Conservation (phyloP, 2,113 vertebrate genomes). For the Cichladusa arquata region DNA sequence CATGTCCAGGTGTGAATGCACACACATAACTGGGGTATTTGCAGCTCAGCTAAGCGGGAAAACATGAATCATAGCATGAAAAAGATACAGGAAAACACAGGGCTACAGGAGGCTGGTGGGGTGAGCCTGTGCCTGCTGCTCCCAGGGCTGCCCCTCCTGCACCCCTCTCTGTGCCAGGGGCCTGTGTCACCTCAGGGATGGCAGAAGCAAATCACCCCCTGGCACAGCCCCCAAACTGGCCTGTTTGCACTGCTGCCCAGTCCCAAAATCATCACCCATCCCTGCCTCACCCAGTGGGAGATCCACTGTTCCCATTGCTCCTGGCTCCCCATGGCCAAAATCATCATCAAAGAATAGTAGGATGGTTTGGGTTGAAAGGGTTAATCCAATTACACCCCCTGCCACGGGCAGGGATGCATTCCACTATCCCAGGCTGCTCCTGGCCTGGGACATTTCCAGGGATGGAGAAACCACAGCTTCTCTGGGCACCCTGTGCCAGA, state of each 20-base stretch:
- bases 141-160: neutral
- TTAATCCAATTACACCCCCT: neutral
- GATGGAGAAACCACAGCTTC: neutral
- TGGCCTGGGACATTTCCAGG: neutral
- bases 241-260: neutral
- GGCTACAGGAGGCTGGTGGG: neutral
- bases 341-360: too few relatives aligned
- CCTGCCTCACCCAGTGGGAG: neutral
- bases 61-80: neutral
- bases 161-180: rapidly evolving
- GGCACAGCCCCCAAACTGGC: rapidly evolving
- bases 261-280: neutral
- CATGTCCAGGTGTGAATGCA: rapidly evolving
- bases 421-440: neutral
- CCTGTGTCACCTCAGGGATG: neutral
- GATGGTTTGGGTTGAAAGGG: neutral
- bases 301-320: neutral
- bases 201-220: neutral
- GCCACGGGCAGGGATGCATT: neutral
- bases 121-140: neutral
- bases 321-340: rapidly evolving
- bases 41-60: neutral
- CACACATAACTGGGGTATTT: neutral
- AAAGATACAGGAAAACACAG: neutral
- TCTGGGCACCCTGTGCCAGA: neutral